Percentiles rank a stretch among this genome's conserved stretches.
phyloP scores from a whole-genome alignment of 2,797 vertebrate species.

The Catharus ustulatus region DNA sequence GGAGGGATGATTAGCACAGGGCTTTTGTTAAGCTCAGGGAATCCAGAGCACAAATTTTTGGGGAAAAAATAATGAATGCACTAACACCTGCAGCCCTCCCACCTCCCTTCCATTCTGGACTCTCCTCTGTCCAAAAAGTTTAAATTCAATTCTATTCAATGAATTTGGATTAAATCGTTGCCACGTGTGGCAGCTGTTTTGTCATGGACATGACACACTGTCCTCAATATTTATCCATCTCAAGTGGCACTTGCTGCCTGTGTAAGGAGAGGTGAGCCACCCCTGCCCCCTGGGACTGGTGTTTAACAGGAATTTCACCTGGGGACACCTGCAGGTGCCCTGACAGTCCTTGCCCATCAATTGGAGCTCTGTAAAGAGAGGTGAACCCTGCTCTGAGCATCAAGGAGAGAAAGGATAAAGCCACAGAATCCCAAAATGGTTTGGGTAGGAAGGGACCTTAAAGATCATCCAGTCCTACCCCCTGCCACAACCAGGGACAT shows the following conservation, averaged over 20 bases:
- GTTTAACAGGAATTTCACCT: background rate
- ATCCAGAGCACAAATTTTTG: accelerated
- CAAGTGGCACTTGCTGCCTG: background rate
- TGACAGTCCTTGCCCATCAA: background rate
- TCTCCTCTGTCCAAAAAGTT: too few relatives aligned
- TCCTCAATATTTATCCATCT: background rate
- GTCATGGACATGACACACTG: accelerated
- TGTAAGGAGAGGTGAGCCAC: background rate
- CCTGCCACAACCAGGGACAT: accelerated
- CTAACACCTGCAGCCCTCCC: background rate
- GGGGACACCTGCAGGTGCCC: background rate
- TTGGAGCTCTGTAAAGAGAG: background rate
- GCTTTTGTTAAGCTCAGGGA: background rate
- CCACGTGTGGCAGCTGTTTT: background rate
- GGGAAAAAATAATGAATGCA: too few relatives aligned
- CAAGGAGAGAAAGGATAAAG: background rate
- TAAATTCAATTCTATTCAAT: too few relatives aligned
- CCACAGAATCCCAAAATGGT: background rate
- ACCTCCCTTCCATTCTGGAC: background rate
- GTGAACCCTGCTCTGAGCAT: background rate
- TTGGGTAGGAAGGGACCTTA: background rate
- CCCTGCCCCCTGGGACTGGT: background rate
- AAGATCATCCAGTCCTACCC: accelerated
- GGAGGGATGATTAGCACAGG: background rate
- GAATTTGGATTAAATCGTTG: background rate